Evolutionary conservation across 2,888 invertebrate species (phyloP), one percentile per base, ranked within the genome.

Genomic region (Sepioteuthis lessoniana): DNA sequence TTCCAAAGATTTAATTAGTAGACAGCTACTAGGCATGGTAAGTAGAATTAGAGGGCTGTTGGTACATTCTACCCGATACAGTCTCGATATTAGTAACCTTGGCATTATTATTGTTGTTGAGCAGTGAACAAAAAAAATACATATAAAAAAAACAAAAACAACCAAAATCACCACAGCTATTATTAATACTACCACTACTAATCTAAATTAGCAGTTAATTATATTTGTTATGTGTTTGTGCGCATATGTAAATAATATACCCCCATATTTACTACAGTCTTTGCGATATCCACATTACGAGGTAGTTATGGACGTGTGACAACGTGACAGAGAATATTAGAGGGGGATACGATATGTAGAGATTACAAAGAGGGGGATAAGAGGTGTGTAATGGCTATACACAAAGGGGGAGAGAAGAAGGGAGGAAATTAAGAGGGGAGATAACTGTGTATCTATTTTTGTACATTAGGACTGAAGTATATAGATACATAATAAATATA

Each of bases 51-150:
- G 76, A 76, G 76, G 76, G 76, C 76, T 76, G 76, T 76, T 76
- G 76, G 76, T 76, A 76, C n/a, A 76, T 2, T n/a, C 76, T 76
- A 76, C 76, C 76, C 31, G n/a, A n/a, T n/a, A 76, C 76, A 76
- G 76, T 76, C 76, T n/a, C n/a, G 76, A n/a, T 76, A 76, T 76
- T 76, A 76, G n/a, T 76, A 76, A 76, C n/a, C n/a, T n/a, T n/a
- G n/a, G 13, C 76, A 76, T 76, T 10, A 76, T 76, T 10, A 55
- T n/a, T n/a, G 76, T 76, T 76, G n/a, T 31, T 55, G 42, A 42
- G 31, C 25, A 76, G 55, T 55, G 55, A 55, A 55, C 55, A 55
- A 25, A 55, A 55, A 55, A 21, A 55, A 55, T 55, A 55, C 55
- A 55, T 55, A 25, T 55, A 76, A n/a, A n/a, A n/a, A n/a, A 76